A percentile compares a stretch with the other conserved stretches of the same genome.
phyloP scores from a whole-genome alignment of 2,113 vertebrate genomes.

The Lonchura striata region DNA sequence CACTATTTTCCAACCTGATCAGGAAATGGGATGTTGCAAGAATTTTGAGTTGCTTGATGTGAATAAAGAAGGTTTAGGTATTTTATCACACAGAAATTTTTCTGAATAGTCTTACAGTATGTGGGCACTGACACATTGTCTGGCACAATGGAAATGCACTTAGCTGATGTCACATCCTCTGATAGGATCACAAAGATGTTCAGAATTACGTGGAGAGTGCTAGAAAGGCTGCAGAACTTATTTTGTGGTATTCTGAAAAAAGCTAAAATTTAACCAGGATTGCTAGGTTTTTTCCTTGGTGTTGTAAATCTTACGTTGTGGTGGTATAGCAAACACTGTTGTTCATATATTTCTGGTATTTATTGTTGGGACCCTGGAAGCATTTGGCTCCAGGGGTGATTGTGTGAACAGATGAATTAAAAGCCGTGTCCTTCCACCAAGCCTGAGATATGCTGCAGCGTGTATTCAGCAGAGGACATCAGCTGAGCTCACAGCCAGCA shows the following conservation, averaged over 20 bases:
- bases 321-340: background rate
- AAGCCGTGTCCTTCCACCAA: fast-evolving
- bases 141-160: fast-evolving
- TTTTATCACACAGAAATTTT: background rate
- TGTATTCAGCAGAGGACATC: background rate
- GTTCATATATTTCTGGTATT: background rate
- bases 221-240: background rate
- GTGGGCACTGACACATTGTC: background rate
- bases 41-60: background rate
- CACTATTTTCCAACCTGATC: background rate
- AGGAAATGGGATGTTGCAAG: background rate
- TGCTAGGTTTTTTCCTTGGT: background rate
- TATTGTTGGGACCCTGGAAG: background rate
- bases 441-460: fast-evolving
- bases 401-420: background rate
- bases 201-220: background rate
- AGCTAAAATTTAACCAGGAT: background rate
- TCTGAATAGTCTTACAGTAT: background rate
- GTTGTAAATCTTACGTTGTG: background rate
- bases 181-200: background rate
- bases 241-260: background rate
- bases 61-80: background rate
- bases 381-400: background rate
- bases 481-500: background rate
- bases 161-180: background rate